Evolutionary conservation across 2,113 vertebrate species (phyloP).

Genomic region (Mastomys natalensis): DNA sequence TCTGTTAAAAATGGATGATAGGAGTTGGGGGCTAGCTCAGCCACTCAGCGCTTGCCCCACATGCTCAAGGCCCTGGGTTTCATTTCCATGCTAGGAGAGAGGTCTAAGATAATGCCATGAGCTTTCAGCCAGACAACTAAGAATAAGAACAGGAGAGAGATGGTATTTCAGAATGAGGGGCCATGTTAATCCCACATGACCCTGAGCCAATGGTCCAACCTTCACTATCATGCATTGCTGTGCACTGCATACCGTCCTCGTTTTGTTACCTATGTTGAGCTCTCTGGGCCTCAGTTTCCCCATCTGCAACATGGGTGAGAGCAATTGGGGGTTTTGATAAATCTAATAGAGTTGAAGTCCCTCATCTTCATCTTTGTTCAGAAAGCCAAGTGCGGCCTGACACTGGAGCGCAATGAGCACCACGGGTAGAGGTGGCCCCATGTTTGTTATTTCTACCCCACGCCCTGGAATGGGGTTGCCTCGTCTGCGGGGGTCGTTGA

Average conservation of each 20-base stretch:
- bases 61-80: background rate
- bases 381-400: background rate
- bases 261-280: accelerated
- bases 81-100: too few relatives aligned
- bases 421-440: background rate
- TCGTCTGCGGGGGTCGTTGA: constrained; percentile 69
- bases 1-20: background rate
- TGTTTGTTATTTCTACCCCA: constrained; percentile 27
- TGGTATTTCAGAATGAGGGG: background rate
- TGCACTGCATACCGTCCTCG: accelerated
- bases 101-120: background rate
- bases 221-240: background rate
- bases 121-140: background rate
- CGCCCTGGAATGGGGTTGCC: background rate
- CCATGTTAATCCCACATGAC: accelerated
- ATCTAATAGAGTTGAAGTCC: background rate
- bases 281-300: background rate
- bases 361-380: background rate
- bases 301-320: background rate
- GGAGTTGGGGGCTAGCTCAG: background rate
- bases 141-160: accelerated
- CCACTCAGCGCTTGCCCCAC: background rate
- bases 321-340: background rate
- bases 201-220: background rate
- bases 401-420: background rate